A percentile compares a stretch with the other conserved stretches of the same genome.
phyloP scores from a whole-genome alignment of 2,113 vertebrate genomes.

The Pterocles orientalis region DNA sequence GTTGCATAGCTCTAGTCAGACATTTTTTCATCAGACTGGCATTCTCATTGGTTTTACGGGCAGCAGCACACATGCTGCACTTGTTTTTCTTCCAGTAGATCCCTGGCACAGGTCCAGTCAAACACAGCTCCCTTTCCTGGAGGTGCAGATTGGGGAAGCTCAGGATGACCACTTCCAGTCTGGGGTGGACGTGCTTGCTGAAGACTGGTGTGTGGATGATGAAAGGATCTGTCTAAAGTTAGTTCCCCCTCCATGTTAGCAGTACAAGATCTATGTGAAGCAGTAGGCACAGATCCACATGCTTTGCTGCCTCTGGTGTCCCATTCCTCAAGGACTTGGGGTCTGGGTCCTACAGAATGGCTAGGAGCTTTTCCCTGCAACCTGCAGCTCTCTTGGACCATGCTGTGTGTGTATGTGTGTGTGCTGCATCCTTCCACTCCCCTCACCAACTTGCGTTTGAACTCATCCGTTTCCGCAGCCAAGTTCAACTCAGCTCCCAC shows the following conservation, averaged over 20 bases:
- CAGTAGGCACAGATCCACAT: accelerated
- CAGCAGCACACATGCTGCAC: accelerated
- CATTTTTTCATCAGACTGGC: background rate
- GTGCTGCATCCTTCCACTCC: background rate
- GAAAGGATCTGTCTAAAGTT: background rate
- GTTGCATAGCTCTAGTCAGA: background rate
- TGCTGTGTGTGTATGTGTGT: accelerated
- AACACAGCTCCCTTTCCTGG: background rate
- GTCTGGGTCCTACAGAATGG: background rate
- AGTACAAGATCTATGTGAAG: background rate
- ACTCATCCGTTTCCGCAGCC: background rate
- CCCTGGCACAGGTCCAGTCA: background rate
- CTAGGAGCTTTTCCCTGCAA: background rate
- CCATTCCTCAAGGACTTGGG: background rate
- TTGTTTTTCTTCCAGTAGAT: background rate
- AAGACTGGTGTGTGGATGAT: accelerated
- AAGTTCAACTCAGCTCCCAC: background rate
- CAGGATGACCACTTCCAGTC: background rate
- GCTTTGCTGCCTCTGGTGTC: background rate
- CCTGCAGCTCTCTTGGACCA: accelerated
- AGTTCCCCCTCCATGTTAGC: background rate
- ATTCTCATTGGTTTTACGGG: background rate
- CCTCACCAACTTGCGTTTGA: accelerated
- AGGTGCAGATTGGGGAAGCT: background rate
- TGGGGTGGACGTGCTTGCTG: accelerated